Conservation (phyloP, 2,797 vertebrate species). For the Lithobates pipiens region DNA sequence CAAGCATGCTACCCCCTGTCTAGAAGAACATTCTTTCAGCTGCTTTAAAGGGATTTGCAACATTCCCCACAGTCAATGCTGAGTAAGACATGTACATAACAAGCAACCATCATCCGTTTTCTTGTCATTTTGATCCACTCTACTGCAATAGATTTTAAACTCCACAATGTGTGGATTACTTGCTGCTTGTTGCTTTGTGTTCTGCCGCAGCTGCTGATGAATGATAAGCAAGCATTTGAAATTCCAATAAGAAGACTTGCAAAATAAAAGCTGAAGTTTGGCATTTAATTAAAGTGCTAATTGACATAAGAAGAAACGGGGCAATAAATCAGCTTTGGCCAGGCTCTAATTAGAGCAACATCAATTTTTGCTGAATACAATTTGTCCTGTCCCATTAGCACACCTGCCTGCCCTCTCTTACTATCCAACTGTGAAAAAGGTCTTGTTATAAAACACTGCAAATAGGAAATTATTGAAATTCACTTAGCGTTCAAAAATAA, state of each 20-base stretch:
- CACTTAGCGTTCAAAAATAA: too few species aligned
- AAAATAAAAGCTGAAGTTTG: constrained; percentile 36
- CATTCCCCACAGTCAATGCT: not conserved
- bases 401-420: constrained; percentile 35
- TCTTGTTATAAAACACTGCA: constrained; percentile 4
- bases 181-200: not conserved
- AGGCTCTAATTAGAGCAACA: constrained; percentile 43
- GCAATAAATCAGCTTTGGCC: constrained; percentile 47
- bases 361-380: constrained; percentile 28
- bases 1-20: not conserved
- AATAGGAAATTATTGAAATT: too few species aligned
- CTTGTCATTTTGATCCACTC: not conserved
- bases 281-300: constrained; percentile 58
- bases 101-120: not conserved
- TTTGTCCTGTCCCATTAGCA: constrained; percentile 35
- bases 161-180: constrained; percentile 5
- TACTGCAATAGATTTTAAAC: constrained; percentile 16
- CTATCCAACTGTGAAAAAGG: constrained; percentile 10
- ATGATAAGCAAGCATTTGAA: constrained; percentile 50
- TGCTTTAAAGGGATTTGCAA: not conserved
- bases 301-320: constrained; percentile 34
- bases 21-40: not conserved
- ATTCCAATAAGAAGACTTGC: constrained; percentile 16
- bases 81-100: not conserved
- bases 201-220: constrained; percentile 41